Base-by-base conservation (phyloP, 2,888 invertebrate genomes). In the Drosophila cracens region DNA sequence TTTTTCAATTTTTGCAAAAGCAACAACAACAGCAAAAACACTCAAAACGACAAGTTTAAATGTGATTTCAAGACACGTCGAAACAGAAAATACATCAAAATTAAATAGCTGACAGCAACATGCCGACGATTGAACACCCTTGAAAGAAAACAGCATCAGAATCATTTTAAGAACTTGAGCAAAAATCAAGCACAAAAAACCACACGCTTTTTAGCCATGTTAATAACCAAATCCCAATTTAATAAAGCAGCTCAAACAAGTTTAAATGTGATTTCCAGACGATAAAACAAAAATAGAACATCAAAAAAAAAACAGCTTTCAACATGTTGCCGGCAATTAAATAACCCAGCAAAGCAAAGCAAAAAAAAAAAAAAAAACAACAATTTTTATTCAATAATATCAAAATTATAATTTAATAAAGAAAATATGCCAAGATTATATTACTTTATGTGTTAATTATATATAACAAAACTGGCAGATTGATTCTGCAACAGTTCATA, bases 1-100 rank as follows among this genome's bases (percentile, higher is more conserved):
- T 82, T 83, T 56, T 74, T 79, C 79, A 69, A 70, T 74, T 73
- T 66, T 64, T 65, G 86, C 77, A 77, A 48, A 77, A 74, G 21
- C 33, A 52, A 33, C n/a, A 64, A 16, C 33, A 33, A 52, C 40
- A 66, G 7, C 3, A 25, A 25, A 63, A 48, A 40, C 36, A 66
- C 62, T 61, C 38, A 56, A 38, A 67, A 21, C 66, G 57, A 76
- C 61, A 61, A 79, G 70, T 72, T 65, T 46, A 66, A 77, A 77
- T 85, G 74, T 51, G 65, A 74, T 70, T 77, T 73, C 33, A 64
- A 61, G 65, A 63, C 48, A 63, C 31, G 52, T 46, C 53, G 57
- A 25, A 36, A 67, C 62, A 53, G 25, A 57, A 57, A 34, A 58
- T 7, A 48, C 6, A 46, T 33, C 49, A 21, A 59, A 59, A 43